Evolutionary conservation across 2,113 vertebrate species (phyloP).

Genomic region (Polyodon spathula): DNA sequence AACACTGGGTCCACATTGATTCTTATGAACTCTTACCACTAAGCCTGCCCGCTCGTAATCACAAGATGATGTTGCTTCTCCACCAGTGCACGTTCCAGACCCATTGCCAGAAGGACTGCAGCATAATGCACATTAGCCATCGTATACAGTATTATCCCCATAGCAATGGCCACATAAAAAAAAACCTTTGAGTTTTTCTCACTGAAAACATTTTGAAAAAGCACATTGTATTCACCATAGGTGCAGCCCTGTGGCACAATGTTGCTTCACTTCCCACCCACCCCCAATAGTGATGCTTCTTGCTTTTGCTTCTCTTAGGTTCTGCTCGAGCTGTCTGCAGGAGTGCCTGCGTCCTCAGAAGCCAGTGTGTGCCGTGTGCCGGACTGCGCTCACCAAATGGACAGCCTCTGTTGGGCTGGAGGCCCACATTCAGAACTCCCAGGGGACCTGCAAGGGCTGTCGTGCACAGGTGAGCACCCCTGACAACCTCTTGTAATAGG

Average conservation of each 20-base stretch:
- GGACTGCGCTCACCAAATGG: slow-evolving; percentile 62
- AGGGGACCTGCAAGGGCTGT: slow-evolving; percentile 83
- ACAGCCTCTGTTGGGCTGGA: slow-evolving; percentile 69
- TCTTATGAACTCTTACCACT: no score
- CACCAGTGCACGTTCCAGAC: no score
- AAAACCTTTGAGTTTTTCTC: no score
- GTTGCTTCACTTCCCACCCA: background rate
- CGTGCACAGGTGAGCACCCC: slow-evolving; percentile 67
- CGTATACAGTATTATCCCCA: no score
- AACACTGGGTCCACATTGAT: no score
- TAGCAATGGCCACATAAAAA: no score
- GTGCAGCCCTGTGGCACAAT: slow-evolving; percentile 22
- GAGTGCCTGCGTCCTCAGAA: slow-evolving; percentile 87
- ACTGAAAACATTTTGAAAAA: no score
- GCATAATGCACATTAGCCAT: no score
- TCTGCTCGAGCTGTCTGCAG: slow-evolving; percentile 85
- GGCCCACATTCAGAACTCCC: slow-evolving; percentile 68
- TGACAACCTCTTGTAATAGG: no score
- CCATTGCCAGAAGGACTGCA: no score
- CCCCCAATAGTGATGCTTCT: background rate
- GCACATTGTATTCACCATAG: slow-evolving; percentile 26
- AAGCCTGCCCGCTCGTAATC: no score
- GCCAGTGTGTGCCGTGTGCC: slow-evolving; percentile 87
- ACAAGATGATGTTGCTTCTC: no score
- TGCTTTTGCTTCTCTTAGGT: slow-evolving; percentile 50